Evolutionary conservation across 2,113 vertebrate species (phyloP), one percentile per base, ranked within the genome.

Genomic region (Marmota flaviventris): DNA sequence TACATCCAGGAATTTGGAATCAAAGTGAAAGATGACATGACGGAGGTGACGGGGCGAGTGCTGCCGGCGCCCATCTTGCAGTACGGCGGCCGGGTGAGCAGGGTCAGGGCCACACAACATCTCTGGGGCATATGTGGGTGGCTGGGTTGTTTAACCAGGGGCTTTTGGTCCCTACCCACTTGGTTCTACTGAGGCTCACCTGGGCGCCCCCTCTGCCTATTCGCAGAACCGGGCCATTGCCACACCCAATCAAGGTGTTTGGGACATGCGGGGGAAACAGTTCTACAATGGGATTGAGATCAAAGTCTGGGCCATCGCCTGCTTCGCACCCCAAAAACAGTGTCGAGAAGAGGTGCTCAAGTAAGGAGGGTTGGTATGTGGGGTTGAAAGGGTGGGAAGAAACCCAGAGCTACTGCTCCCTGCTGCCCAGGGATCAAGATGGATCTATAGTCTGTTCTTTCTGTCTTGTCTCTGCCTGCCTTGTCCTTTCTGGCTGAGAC

Each of bases 271-370:
- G 89, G 99, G 99, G 92, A 99, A 99, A 97, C 99, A 99, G 99
- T 99, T 99, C 98, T 99, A 99, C 98, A 99, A 99, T 69, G 99
- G 99, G 97, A 99, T 99, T 51, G 99, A 99, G 99, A 99, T 99
- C 99, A 99, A 99, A 98, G 99, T 99, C 95, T 99, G 99, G 99
- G 99, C 99, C 45, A 99, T 99, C 72, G 99, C 99, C 92, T 99
- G 99, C 99, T 99, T 99, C 97, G 99, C 99, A 98, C 99, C 99
- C 0, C 99, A 99, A 99, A 99, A 99, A 97, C 99, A 99, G 97
- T 99, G 99, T 98, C 98, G 99, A 96, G 99, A 99, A 98, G 99
- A 99, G 98, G 99, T 99, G 98, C 99, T 99, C 94, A 99, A 99
- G 99, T 99, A 99, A 99, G 99, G 97, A 98, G 93, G 76, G 67